Evolutionary conservation across 1,140 invertebrate genomes (phyloP).

Genomic region (Zelostemma sp.): DNA sequence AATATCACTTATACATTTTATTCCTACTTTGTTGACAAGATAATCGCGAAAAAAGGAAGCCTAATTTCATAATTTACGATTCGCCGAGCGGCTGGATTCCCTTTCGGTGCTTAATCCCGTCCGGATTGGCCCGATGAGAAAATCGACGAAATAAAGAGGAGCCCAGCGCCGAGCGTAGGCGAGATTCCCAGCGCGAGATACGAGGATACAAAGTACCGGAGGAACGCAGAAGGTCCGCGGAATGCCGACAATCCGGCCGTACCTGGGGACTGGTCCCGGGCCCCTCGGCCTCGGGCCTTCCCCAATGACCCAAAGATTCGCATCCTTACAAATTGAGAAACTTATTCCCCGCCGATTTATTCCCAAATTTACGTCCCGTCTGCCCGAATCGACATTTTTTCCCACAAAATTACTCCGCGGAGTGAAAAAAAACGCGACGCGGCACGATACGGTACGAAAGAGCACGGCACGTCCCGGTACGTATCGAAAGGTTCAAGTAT

Average conservation of each 20-base stretch:
- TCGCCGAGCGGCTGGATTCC: no score
- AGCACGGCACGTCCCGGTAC: slow-evolving; percentile 49
- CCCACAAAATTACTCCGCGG: neutral
- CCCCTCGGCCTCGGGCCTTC: slow-evolving; percentile 17
- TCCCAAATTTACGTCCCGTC: neutral
- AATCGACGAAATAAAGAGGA: slow-evolving; percentile 21
- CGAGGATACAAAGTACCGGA: slow-evolving; percentile 38
- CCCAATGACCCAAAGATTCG: slow-evolving; percentile 13
- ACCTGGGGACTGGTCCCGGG: slow-evolving; percentile 42
- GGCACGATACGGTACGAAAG: slow-evolving; percentile 51
- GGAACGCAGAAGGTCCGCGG: slow-evolving; percentile 57
- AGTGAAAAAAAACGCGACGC: slow-evolving; percentile 39
- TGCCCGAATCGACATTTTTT: slow-evolving; percentile 10
- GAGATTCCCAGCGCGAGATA: slow-evolving; percentile 49
- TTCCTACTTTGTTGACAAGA: no score
- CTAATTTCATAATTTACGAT: no score
- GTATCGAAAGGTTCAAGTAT: no score
- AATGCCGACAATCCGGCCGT: slow-evolving; percentile 60
- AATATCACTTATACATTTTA: no score
- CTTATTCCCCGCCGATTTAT: neutral
- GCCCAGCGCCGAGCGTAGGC: slow-evolving; percentile 29
- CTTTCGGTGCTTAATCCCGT: neutral
- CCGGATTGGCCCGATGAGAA: slow-evolving; percentile 15
- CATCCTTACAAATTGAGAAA: slow-evolving; percentile 25
- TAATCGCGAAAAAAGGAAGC: no score